Base-by-base conservation (phyloP, 2,113 vertebrate genomes). In the Haliaeetus leucogaster region DNA sequence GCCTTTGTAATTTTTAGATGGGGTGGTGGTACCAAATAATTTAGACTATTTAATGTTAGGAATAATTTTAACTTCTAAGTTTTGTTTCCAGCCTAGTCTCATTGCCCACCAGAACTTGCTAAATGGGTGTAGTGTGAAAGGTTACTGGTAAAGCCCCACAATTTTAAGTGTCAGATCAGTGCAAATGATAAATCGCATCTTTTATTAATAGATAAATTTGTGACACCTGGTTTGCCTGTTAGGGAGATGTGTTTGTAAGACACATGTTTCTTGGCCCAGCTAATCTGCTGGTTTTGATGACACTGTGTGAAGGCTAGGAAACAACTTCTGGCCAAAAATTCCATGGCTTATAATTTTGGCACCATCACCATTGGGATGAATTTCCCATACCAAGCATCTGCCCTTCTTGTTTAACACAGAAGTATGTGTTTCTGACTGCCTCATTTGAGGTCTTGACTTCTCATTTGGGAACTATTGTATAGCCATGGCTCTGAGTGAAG, bases 261-360 rank as follows among this genome's bases (percentile, higher is more conserved):
- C 5, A 3, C 0, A 2, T 3, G 2, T 61, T 50, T 38, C 19
- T 76, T 55, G 55, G 7, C 10, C 21, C 13, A 42, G 12, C 25
- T 47, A 62, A 58, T 53, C 48, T 61, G 18, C 17, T 80, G 9
- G 29, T 80, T 56, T 20, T 85, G 45, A 22, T 68, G 62, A 32
- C 5, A 3, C 6, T 62, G 15, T 16, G 10, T 72, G 58, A n/a
- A 62, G 36, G 2, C 16, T 38, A 40, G 32, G 59, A 82, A 89
- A 32, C 1, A 26, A 48, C 25, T 67, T 80, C 40, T 79, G 36
- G 7, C 53, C 42, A 20, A 77, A 77, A 88, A 21, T 16, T 90
- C 45, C 2, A 6, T 13, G 34, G 55, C 4, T 83, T 1, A 4
- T 70, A 3, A 52, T 61, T 86, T 62, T 47, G 16, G 8, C 36